These are phyloP conservation scores for Microctonus aethiopoides DNA, from an alignment of 2,888 invertebrate species.

Conservation along the genomic window DNA sequence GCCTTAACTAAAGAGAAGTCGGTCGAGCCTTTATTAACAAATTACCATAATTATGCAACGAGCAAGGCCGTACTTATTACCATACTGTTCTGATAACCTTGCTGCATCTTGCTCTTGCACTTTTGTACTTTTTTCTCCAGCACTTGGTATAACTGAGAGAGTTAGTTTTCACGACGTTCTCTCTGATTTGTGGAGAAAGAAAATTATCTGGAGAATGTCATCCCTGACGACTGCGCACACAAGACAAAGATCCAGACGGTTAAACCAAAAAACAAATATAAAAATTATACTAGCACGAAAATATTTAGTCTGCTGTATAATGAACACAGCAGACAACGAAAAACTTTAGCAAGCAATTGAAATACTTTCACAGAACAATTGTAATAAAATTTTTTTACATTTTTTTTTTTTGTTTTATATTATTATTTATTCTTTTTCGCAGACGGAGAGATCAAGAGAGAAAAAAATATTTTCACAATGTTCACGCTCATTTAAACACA, in stretches of 20 bases:
- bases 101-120: slow-evolving; percentile 37
- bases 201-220: neutral
- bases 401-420: neutral
- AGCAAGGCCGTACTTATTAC: slow-evolving; percentile 55
- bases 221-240: neutral
- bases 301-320: neutral
- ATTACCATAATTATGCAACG: slow-evolving; percentile 63
- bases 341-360: no score
- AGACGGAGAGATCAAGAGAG: neutral
- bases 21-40: slow-evolving; percentile 56
- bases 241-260: neutral
- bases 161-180: slow-evolving; percentile 35
- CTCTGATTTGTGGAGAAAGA: neutral
- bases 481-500: slow-evolving; percentile 34
- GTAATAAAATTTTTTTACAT: neutral
- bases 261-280: neutral
- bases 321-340: neutral
- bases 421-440: slow-evolving; percentile 15
- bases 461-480: slow-evolving; percentile 30
- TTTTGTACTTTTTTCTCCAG: neutral
- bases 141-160: slow-evolving; percentile 16
- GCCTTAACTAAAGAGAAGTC: slow-evolving; percentile 43
- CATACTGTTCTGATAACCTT: slow-evolving; percentile 55
- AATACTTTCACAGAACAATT: no score
- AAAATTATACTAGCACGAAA: neutral